Evolutionary conservation across 2,888 invertebrate species (phyloP), one percentile per base, ranked within the genome.

Genomic region (Clunio marinus): DNA sequence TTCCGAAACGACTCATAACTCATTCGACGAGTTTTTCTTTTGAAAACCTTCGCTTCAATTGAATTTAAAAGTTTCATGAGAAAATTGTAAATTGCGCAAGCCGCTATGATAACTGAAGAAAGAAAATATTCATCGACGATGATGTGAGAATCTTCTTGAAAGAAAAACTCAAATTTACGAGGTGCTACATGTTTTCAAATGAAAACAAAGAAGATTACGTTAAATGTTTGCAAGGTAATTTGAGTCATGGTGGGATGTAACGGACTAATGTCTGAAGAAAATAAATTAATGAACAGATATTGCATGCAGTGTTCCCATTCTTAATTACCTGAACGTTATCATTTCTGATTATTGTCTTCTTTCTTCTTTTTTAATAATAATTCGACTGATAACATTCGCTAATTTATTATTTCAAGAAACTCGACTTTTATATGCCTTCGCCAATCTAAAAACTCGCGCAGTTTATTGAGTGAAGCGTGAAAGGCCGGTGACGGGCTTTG

Each of bases 121-220:
- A 5, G 13, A 5, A 32, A 32, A 32, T 22, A 51, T 22, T n/a
- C n/a, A n/a, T n/a, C n/a, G n/a, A n/a, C n/a, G n/a, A 51, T 22
- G 51, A 51, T 17, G 7, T 17, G 51, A 17, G 51, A 51, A 51
- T 5, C 17, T 51, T 51, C 51, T 51, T 17, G 51, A 51, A 51
- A 51, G 51, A 51, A 51, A 51, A 20, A n/a, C 13, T 32, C 10
- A 51, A 51, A 20, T 51, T 51, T 51, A 51, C 51, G 51, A 51
- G 51, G 51, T 51, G 51, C 51, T 51, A 22, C 51, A 22, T 13
- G 51, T 2, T n/a, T n/a, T 51, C 51, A 51, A n/a, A 51, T 22
- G 51, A 51, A 22, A 51, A 51, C 51, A 51, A 51, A 51, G n/a
- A 41, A 41, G n/a, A 51, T 20, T 32, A 22, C 5, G 20, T 51